Percentiles rank a stretch among this genome's conserved stretches.
These are phyloP conservation scores for Hippocampus comes DNA, from an alignment of 2,113 vertebrate genomes.

Conservation along the genomic window DNA sequence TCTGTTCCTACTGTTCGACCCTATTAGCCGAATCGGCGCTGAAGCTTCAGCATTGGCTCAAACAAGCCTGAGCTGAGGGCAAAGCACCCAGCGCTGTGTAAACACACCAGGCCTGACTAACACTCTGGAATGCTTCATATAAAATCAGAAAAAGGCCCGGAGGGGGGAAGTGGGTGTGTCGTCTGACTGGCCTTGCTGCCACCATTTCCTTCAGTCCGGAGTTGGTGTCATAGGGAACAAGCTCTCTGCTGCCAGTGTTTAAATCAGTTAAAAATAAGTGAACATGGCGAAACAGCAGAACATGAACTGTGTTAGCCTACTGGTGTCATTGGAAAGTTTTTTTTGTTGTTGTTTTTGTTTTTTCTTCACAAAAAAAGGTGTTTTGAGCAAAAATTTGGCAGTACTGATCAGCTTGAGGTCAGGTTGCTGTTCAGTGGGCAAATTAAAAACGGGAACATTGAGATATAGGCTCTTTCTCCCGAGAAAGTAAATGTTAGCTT, in stretches of 20 bases:
- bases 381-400: neutral
- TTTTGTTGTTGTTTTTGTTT: neutral
- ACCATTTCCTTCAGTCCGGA: constrained; percentile 65
- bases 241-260: constrained; percentile 49
- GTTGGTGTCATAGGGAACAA: constrained; percentile 67
- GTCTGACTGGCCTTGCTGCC: constrained; percentile 61
- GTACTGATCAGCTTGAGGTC: neutral
- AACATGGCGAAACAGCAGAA: constrained; percentile 66
- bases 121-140: constrained; percentile 77
- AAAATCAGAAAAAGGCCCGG: constrained; percentile 71
- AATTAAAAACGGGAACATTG: neutral
- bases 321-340: neutral
- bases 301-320: constrained; percentile 22
- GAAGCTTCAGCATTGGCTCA: constrained; percentile 45
- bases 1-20: constrained; percentile 64
- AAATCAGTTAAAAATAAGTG: constrained; percentile 54
- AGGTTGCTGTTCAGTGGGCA: neutral
- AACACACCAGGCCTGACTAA: constrained; percentile 75
- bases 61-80: constrained; percentile 62
- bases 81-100: constrained; percentile 71
- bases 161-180: constrained; percentile 68
- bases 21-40: constrained; percentile 75
- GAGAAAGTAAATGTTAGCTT: neutral
- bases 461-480: neutral
- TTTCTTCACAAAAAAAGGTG: neutral